Evolutionary conservation across 2,888 invertebrate species (phyloP).

Genomic region (Helobdella robusta): DNA sequence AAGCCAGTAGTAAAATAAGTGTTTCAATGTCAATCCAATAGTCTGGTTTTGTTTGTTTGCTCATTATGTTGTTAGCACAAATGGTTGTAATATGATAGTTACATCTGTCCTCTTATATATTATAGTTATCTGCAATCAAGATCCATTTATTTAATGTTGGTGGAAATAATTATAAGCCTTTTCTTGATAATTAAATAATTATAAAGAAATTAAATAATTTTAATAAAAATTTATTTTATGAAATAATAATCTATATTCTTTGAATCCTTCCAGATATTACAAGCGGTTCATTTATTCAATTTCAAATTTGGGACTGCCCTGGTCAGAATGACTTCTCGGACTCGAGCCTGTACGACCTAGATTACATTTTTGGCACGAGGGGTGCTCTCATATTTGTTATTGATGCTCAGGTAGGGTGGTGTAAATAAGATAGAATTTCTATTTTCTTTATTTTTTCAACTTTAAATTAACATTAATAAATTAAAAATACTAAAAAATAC

Average conservation of each 20-base stretch:
- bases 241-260: not conserved
- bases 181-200: too few relatives aligned
- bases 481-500: not conserved
- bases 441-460: not conserved
- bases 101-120: too few relatives aligned
- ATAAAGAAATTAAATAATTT: not conserved
- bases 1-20: too few relatives aligned
- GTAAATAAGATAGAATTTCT: not conserved
- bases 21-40: too few relatives aligned
- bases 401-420: conserved; percentile 64
- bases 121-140: too few relatives aligned
- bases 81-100: too few relatives aligned
- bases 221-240: not conserved
- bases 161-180: too few relatives aligned
- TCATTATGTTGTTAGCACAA: too few relatives aligned
- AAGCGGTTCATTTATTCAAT: conserved; percentile 93
- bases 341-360: conserved; percentile 77
- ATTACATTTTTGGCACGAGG: conserved; percentile 90
- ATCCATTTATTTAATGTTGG: too few relatives aligned
- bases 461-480: not conserved
- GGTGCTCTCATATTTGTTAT: conserved; percentile 97
- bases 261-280: conserved; percentile 72
- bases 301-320: conserved; percentile 99
- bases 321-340: conserved; percentile 97
- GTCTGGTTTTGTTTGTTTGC: too few relatives aligned